phyloP scores from a whole-genome alignment of 2,113 vertebrate species.

The Motacilla tschutschensis region DNA sequence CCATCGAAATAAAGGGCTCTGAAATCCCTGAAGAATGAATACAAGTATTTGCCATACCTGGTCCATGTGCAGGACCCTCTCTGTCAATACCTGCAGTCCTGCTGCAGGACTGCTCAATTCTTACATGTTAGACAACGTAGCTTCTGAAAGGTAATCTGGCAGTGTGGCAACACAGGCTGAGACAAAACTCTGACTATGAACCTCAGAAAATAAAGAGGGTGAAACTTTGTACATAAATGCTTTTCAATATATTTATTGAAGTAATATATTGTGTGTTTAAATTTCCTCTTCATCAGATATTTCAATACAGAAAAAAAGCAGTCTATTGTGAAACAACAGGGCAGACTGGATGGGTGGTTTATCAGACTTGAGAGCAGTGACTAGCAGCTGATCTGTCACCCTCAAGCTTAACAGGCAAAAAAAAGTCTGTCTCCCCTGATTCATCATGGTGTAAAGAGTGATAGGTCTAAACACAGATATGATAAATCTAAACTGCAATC shows the following conservation, averaged over 20 bases:
- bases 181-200: neutral
- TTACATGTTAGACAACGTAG: rapidly evolving
- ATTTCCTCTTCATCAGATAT: neutral
- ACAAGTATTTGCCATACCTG: neutral
- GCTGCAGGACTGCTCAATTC: neutral
- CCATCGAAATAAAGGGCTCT: neutral
- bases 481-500: neutral
- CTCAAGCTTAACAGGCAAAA: neutral
- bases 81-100: neutral
- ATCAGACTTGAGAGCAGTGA: neutral
- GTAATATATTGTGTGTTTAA: neutral
- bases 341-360: neutral
- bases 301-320: neutral
- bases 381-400: neutral
- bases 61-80: neutral
- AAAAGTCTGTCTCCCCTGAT: neutral
- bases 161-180: neutral
- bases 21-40: neutral
- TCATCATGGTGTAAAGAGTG: neutral
- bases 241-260: neutral
- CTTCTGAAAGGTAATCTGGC: neutral
- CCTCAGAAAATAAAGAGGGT: neutral
- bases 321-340: neutral
- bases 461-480: neutral
- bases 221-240: neutral